A percentile compares a stretch with the other conserved stretches of the same genome.
Evolutionary conservation across 2,797 vertebrate species (phyloP).

Genomic region (Enteromius thamalakanensis): DNA sequence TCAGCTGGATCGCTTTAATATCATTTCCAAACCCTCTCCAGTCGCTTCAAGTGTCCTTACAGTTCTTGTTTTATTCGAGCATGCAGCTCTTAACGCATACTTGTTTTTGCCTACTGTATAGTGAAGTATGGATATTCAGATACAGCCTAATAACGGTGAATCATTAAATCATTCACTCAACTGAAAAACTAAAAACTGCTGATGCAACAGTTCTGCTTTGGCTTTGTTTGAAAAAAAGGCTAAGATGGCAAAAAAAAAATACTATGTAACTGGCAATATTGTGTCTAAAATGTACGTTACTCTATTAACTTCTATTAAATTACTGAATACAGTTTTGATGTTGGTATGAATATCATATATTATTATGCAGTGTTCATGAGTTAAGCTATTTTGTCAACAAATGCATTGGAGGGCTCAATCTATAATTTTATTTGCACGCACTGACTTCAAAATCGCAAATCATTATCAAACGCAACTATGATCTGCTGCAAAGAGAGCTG

Average conservation of each 20-base stretch:
- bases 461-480: neutral
- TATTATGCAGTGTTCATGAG: neutral
- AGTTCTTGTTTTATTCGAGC: neutral
- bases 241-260: neutral
- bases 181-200: neutral
- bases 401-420: neutral
- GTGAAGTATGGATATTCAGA: neutral
- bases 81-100: neutral
- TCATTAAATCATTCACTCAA: neutral
- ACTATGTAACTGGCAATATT: neutral
- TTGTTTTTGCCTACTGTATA: neutral
- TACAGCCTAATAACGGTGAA: neutral
- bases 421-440: neutral
- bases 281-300: neutral
- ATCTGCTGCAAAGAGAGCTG: neutral
- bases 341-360: neutral
- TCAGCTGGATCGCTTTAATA: neutral
- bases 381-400: neutral
- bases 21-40: neutral
- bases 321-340: neutral
- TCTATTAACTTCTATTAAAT: neutral
- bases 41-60: neutral
- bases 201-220: neutral
- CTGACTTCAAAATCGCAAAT: constrained; percentile 2
- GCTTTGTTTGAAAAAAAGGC: neutral